A percentile compares a stretch with the other conserved stretches of the same genome.
Conservation (phyloP, 2,113 vertebrate genomes). For the Lophura nycthemera region DNA sequence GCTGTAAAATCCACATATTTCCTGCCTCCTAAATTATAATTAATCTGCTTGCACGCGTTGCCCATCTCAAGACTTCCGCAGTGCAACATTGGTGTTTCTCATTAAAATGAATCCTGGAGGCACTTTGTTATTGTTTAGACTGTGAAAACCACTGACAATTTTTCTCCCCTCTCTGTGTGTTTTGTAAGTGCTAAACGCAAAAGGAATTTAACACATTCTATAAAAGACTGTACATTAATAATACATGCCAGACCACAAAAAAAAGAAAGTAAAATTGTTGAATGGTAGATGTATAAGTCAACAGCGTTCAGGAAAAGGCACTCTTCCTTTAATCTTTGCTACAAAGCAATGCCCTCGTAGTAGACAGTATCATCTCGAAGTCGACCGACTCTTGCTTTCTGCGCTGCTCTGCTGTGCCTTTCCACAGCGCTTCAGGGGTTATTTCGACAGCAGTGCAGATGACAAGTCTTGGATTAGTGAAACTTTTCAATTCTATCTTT, state of each 20-base stretch:
- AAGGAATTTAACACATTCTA: slow-evolving; percentile 63
- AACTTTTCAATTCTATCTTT: slow-evolving; percentile 32
- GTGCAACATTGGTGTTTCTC: slow-evolving; percentile 56
- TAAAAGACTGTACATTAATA: slow-evolving; percentile 73
- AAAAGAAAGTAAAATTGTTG: slow-evolving; percentile 50
- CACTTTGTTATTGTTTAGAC: slow-evolving; percentile 78
- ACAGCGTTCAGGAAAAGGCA: slow-evolving; percentile 44
- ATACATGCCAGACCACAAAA: slow-evolving; percentile 70
- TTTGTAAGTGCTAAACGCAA: slow-evolving; percentile 71
- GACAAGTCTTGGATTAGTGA: slow-evolving; percentile 8
- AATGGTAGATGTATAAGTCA: slow-evolving; percentile 54
- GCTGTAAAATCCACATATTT: slow-evolving; percentile 54
- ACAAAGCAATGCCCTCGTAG: slow-evolving; percentile 34
- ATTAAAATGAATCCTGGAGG: slow-evolving; percentile 81
- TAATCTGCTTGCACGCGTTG: slow-evolving; percentile 71
- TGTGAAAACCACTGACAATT: slow-evolving; percentile 55
- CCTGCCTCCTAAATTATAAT: slow-evolving; percentile 70
- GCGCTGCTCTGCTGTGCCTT: slow-evolving; percentile 20
- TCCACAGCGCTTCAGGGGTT: slow-evolving; percentile 40
- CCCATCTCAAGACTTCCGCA: slow-evolving; percentile 55
- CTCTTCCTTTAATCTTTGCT: slow-evolving; percentile 63
- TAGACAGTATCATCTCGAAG: slow-evolving; percentile 28
- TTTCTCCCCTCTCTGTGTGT: slow-evolving; percentile 40
- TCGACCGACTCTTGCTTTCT: slow-evolving; percentile 10
- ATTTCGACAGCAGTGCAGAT: slow-evolving; percentile 21